phyloP scores from a whole-genome alignment of 1,140 invertebrate genomes.

The Mesaphorura yosii region DNA sequence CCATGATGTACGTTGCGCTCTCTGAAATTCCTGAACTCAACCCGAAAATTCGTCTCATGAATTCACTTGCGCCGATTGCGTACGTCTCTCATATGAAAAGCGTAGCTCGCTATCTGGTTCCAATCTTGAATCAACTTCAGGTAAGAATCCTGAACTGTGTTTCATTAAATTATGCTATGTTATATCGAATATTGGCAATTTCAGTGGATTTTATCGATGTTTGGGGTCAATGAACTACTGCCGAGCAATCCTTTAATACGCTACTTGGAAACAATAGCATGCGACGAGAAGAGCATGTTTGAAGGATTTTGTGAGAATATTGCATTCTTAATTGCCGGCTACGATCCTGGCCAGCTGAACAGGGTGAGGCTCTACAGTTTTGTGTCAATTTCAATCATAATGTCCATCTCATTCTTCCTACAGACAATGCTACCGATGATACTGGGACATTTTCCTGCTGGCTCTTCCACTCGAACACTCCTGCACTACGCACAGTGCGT shows the following conservation, averaged over 20 bases:
- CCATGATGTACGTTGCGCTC: conserved; percentile 45
- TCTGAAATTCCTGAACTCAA: conserved; percentile 49
- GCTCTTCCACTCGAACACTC: conserved; percentile 64
- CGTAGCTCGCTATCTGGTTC: not conserved
- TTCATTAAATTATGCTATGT: too few species aligned
- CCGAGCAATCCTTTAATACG: conserved; percentile 43
- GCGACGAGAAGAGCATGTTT: conserved; percentile 37
- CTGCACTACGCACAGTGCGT: conserved; percentile 62
- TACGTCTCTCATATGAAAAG: not conserved
- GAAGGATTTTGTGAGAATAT: conserved; percentile 44
- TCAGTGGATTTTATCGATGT: not conserved
- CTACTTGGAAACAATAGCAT: conserved; percentile 38
- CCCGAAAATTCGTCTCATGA: conserved; percentile 42
- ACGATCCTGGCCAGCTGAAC: conserved; percentile 43
- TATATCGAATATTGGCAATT: conserved; percentile 28
- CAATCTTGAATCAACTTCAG: not conserved
- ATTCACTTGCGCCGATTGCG: conserved; percentile 48
- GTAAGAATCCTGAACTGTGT: conserved; percentile 3
- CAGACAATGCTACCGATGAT: conserved; percentile 51
- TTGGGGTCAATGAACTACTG: conserved; percentile 44
- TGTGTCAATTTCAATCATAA: too few species aligned
- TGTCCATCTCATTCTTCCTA: too few species aligned
- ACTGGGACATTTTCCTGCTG: conserved; percentile 62
- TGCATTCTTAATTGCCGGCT: conserved; percentile 46
- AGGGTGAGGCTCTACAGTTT: too few species aligned